Evolutionary conservation across 2,888 invertebrate genomes (phyloP).

Genomic region (Watsonalla binaria): DNA sequence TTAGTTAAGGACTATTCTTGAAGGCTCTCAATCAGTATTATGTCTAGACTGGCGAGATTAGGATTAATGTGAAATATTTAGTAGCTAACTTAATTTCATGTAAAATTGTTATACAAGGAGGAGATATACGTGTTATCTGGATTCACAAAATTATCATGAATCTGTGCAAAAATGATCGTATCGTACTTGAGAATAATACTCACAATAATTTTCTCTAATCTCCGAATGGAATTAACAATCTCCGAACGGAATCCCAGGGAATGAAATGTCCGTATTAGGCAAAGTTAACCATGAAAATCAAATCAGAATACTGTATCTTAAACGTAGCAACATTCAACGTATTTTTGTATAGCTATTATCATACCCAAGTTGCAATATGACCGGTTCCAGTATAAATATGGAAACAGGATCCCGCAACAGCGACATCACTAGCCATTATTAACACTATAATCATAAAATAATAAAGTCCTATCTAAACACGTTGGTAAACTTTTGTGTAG

Average conservation of each 20-base stretch:
- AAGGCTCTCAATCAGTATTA: no score
- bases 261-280: background rate
- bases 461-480: constrained; percentile 56
- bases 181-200: no score
- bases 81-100: no score
- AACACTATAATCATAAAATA: constrained; percentile 53
- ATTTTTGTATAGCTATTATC: constrained; percentile 11
- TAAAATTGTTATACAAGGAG: no score
- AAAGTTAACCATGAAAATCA: background rate
- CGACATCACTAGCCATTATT: constrained; percentile 32
- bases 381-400: constrained; percentile 34
- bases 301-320: background rate
- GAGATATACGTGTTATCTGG: no score
- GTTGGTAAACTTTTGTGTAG: constrained; percentile 27
- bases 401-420: constrained; percentile 25
- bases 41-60: no score
- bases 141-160: no score
- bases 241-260: no score
- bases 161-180: no score
- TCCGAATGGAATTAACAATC: no score
- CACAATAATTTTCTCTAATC: no score
- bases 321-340: background rate
- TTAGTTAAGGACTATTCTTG: background rate
- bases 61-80: no score
- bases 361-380: constrained; percentile 31